Evolutionary conservation across 2,888 invertebrate genomes (phyloP).

Genomic region (Stenolophus ochropezus): DNA sequence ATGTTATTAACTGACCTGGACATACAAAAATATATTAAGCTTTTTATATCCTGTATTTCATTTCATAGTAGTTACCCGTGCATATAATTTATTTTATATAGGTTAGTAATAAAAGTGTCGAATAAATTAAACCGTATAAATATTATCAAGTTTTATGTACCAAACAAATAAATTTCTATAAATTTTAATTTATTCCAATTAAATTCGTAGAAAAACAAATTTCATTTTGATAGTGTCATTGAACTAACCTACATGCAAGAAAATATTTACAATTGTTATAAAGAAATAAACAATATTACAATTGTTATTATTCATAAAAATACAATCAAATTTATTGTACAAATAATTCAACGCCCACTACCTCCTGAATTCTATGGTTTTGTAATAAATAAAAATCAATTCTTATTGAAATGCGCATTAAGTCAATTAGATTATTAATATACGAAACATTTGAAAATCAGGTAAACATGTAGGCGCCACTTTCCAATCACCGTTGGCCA

Average conservation of each 20-base stretch:
- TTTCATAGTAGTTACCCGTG: not conserved
- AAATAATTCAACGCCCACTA: not conserved
- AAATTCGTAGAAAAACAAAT: not conserved
- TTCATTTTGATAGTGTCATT: not conserved
- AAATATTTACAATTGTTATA: not conserved
- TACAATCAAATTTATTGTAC: not conserved
- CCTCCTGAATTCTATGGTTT: not conserved
- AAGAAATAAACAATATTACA: not conserved
- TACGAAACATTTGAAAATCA: slow-evolving; percentile 3
- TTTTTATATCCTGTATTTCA: not conserved
- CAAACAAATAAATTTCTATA: not conserved
- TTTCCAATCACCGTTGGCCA: slow-evolving; percentile 52
- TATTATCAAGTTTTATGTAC: not conserved
- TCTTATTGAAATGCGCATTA: not conserved
- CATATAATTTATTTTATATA: not conserved
- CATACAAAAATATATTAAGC: not conserved
- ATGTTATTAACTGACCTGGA: not conserved
- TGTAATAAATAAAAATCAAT: not conserved
- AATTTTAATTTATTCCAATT: not conserved
- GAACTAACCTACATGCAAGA: not conserved
- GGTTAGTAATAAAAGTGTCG: not conserved
- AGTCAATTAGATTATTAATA: not conserved
- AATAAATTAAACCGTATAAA: not conserved
- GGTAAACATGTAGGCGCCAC: slow-evolving; percentile 42
- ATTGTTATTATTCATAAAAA: not conserved